phyloP scores from a whole-genome alignment of 2,797 vertebrate species.

The Eulemur coronatus region DNA sequence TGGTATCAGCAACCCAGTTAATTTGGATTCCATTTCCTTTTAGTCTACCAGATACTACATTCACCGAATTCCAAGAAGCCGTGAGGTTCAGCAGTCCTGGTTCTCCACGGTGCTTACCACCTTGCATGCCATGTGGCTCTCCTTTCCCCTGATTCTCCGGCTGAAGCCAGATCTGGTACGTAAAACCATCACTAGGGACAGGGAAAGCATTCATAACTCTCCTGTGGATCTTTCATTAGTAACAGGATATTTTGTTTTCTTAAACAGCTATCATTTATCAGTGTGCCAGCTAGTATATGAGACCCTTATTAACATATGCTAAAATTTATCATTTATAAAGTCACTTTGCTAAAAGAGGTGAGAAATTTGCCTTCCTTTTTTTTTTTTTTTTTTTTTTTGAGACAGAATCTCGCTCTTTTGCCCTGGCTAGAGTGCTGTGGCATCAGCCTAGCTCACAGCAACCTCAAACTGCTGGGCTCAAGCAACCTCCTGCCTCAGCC shows the following conservation, averaged over 20 bases:
- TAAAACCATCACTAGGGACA: constrained; percentile 52
- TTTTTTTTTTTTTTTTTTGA: no score
- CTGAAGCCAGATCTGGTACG: constrained; percentile 94
- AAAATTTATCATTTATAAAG: background rate
- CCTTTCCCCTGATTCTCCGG: constrained; percentile 89
- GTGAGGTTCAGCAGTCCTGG: constrained; percentile 95
- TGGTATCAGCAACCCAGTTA: background rate
- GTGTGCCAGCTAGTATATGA: background rate
- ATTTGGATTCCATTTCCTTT: constrained; percentile 62
- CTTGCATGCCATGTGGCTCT: constrained; percentile 85
- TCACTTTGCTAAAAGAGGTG: background rate
- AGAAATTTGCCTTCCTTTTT: background rate
- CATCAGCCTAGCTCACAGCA: no score
- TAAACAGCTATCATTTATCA: background rate
- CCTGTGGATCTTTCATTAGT: background rate
- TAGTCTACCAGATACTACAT: constrained; percentile 87
- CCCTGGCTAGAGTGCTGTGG: no score
- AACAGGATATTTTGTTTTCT: background rate
- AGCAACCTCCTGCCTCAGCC: no score
- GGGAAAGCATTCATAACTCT: background rate
- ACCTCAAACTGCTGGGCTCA: no score
- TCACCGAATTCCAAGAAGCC: constrained; percentile 92
- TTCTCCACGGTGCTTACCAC: constrained; percentile 90
- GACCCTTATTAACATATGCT: background rate
- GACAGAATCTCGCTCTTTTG: no score